Evolutionary conservation across 2,113 vertebrate species (phyloP).

Genomic region (Platycercus adscitus): DNA sequence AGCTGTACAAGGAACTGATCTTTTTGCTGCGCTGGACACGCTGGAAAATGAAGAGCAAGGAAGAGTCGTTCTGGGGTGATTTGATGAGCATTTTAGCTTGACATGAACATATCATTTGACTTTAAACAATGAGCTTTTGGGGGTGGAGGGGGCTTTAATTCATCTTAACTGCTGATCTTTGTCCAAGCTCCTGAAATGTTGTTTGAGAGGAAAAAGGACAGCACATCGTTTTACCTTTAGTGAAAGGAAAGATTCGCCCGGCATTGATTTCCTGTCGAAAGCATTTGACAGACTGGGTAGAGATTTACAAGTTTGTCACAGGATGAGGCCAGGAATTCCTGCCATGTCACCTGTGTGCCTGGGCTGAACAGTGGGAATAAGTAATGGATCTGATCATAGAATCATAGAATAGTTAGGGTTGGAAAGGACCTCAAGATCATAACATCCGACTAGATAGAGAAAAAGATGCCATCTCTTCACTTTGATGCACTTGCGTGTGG

Average conservation of each 20-base stretch:
- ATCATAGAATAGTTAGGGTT: too few species aligned
- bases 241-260: neutral
- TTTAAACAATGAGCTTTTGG: neutral
- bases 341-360: neutral
- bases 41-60: neutral
- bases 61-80: neutral
- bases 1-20: neutral
- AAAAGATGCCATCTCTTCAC: neutral
- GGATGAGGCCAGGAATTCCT: neutral
- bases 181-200: neutral
- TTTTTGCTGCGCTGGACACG: neutral
- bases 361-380: neutral
- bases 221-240: neutral
- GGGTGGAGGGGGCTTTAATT: neutral
- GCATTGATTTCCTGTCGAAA: neutral
- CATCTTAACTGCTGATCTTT: neutral
- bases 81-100: neutral
- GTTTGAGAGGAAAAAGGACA: neutral
- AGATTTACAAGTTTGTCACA: neutral
- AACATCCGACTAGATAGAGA: neutral
- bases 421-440: too few species aligned
- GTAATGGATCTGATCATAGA: neutral
- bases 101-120: neutral
- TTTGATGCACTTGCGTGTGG: neutral
- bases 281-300: neutral